These are phyloP conservation scores for Mesocentrotus franciscanus DNA, from an alignment of 53 echinoderm and acorn worm genomes.

Conservation along the genomic window DNA sequence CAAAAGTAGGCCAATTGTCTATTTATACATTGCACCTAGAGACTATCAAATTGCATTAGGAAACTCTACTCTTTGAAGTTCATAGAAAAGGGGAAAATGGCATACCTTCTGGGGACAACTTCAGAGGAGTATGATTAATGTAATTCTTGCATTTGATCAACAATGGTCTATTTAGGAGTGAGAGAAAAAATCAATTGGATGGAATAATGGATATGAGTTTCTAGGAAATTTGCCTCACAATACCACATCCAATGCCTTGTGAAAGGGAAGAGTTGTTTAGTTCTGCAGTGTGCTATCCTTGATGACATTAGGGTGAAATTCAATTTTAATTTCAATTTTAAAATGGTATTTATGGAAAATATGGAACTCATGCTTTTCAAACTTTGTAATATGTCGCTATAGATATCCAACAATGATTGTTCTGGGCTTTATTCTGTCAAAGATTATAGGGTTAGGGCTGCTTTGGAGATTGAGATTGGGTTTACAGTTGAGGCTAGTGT, in stretches of 20 bases:
- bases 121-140: neutral
- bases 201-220: neutral
- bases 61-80: neutral
- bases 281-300: too few species aligned
- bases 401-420: too few species aligned
- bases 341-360: too few species aligned
- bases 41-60: constrained; percentile 11
- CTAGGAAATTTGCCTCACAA: neutral
- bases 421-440: too few species aligned
- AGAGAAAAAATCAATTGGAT: neutral
- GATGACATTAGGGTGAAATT: too few species aligned
- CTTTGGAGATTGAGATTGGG: too few species aligned
- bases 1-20: neutral
- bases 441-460: too few species aligned
- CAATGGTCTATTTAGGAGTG: neutral
- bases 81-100: neutral
- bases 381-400: neutral
- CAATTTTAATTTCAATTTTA: too few species aligned
- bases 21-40: neutral
- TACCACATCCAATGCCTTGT: neutral
- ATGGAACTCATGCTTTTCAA: too few species aligned
- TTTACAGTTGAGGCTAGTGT: too few species aligned
- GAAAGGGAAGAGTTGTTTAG: neutral
- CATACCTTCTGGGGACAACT: neutral
- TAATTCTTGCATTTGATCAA: neutral